Evolutionary conservation across 2,888 invertebrate species (phyloP).

Genomic region (Heteropelma amictum): DNA sequence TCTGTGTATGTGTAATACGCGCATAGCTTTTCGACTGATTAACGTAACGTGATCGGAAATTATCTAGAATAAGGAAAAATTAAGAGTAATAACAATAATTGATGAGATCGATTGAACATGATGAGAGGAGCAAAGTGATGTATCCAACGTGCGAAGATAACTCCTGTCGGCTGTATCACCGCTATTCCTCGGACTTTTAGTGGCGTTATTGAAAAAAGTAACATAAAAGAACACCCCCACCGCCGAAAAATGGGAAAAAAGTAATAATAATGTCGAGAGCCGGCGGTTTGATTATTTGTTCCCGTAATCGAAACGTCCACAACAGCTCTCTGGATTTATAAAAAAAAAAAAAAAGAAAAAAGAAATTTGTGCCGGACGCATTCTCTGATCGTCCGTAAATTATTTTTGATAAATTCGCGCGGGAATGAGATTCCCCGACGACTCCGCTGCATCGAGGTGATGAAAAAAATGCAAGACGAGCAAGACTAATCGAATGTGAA

Average conservation of each 20-base stretch:
- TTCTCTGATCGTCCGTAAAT: slow-evolving; percentile 59
- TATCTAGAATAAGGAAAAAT: slow-evolving; percentile 28
- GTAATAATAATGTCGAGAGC: slow-evolving; percentile 32
- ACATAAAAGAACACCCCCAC: slow-evolving; percentile 24
- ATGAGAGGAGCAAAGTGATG: neutral
- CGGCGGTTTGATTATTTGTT: slow-evolving; percentile 43
- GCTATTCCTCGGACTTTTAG: slow-evolving; percentile 51
- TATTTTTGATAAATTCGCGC: slow-evolving; percentile 70
- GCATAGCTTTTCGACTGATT: slow-evolving; percentile 77
- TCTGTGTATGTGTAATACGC: slow-evolving; percentile 64
- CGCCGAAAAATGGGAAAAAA: slow-evolving; percentile 25
- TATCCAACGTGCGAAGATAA: slow-evolving; percentile 45
- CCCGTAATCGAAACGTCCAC: slow-evolving; percentile 26
- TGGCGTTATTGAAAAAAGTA: slow-evolving; percentile 36
- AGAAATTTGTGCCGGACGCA: slow-evolving; percentile 37
- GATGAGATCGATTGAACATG: neutral
- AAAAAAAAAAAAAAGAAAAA: slow-evolving; percentile 38
- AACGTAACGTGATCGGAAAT: slow-evolving; percentile 59
- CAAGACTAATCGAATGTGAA: slow-evolving; percentile 31
- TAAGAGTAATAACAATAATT: slow-evolving; percentile 20
- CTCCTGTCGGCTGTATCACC: slow-evolving; percentile 39
- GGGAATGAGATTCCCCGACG: slow-evolving; percentile 58
- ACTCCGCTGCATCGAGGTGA: slow-evolving; percentile 49
- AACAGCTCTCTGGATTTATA: slow-evolving; percentile 25
- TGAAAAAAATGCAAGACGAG: slow-evolving; percentile 39